Conservation (phyloP, 2,888 invertebrate genomes). For the Scaptomyza parva region DNA sequence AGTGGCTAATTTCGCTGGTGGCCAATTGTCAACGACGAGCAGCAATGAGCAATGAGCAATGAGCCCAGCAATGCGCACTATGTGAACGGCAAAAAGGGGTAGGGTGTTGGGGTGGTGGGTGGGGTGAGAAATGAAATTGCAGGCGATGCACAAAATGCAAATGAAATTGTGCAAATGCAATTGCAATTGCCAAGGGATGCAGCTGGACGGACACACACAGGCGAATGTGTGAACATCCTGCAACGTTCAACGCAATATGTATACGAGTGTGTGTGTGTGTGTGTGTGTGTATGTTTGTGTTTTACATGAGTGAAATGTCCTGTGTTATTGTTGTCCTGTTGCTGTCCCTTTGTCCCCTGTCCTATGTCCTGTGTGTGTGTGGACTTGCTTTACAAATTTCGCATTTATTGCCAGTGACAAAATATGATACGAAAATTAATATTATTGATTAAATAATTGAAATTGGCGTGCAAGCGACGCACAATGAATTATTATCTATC, state of each 20-base stretch:
- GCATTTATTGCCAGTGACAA: constrained; percentile 85
- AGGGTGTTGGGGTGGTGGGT: background rate
- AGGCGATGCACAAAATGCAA: constrained; percentile 79
- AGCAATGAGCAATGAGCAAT: too few relatives aligned
- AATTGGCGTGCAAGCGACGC: constrained; percentile 81
- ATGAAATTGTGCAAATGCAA: constrained; percentile 67
- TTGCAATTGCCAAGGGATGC: constrained; percentile 52
- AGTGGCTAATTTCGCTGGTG: constrained; percentile 77
- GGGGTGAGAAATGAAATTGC: constrained; percentile 74
- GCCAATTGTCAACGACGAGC: constrained; percentile 67
- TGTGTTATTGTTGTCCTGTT: constrained; percentile 20
- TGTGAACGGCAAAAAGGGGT: constrained; percentile 18
- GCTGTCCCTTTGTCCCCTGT: constrained; percentile 17
- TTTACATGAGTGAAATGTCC: constrained; percentile 73
- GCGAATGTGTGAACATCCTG: constrained; percentile 74
- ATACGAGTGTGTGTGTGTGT: constrained; percentile 11
- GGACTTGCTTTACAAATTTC: constrained; percentile 76
- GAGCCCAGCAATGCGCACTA: constrained; percentile 55
- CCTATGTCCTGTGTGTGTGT: constrained; percentile 30
- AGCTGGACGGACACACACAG: constrained; percentile 62
- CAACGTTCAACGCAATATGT: constrained; percentile 9
- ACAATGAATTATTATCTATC: constrained; percentile 73
- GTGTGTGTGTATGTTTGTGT: constrained; percentile 27
- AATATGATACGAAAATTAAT: constrained; percentile 85
- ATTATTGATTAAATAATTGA: constrained; percentile 85